phyloP scores from a whole-genome alignment of 2,888 invertebrate species.

The Drosophila monieri region DNA sequence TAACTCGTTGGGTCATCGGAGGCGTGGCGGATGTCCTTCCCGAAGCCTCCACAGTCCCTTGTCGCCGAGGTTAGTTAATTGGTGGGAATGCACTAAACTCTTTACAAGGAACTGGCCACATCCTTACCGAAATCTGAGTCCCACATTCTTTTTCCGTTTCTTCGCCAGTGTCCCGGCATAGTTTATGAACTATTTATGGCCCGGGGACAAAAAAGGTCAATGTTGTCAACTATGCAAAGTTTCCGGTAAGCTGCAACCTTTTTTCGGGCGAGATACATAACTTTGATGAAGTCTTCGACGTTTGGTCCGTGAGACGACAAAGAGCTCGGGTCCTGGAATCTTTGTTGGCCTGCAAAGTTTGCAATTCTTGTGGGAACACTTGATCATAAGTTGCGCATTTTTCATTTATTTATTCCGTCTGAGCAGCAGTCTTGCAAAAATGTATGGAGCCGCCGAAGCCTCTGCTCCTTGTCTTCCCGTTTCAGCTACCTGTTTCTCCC shows the following conservation, averaged over 20 bases:
- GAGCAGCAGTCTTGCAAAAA: constrained; percentile 33
- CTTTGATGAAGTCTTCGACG: constrained; percentile 77
- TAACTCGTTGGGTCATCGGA: no score
- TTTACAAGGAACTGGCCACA: constrained; percentile 3
- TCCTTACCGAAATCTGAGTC: constrained; percentile 2
- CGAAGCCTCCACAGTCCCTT: no score
- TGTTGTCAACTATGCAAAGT: constrained; percentile 73
- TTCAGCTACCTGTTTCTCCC: background rate
- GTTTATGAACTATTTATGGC: constrained; percentile 76
- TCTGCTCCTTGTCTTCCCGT: constrained; percentile 6
- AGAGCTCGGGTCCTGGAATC: constrained; percentile 25
- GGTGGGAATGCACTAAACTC: constrained; percentile 65
- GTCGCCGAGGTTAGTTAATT: background rate
- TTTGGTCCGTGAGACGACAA: constrained; percentile 63
- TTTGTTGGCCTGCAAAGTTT: constrained; percentile 60
- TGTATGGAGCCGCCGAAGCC: constrained; percentile 54
- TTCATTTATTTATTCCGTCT: constrained; percentile 68
- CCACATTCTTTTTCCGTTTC: background rate
- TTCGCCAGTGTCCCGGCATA: constrained; percentile 34
- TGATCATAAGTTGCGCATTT: constrained; percentile 77
- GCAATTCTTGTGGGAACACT: constrained; percentile 79
- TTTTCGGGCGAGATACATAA: constrained; percentile 55
- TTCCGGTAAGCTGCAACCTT: constrained; percentile 46
- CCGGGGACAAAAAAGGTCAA: constrained; percentile 57
- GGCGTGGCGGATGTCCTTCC: no score